phyloP scores from a whole-genome alignment of 2,113 vertebrate genomes.

The Marmota flaviventris region DNA sequence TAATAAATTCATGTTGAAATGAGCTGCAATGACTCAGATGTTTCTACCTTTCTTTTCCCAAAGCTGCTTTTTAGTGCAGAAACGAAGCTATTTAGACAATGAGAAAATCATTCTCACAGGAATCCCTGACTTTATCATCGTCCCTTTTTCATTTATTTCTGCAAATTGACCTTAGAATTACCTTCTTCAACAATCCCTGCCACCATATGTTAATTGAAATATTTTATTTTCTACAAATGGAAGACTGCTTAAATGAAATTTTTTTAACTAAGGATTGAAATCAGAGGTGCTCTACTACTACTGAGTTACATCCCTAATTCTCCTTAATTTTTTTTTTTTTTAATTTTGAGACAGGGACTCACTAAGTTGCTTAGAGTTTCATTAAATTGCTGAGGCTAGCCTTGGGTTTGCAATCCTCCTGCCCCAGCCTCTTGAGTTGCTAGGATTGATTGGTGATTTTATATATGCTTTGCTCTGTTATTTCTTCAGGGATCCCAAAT shows the following conservation, averaged over 20 bases:
- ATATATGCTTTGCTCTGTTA: neutral
- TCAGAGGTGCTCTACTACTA: too few relatives aligned
- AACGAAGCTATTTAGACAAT: neutral
- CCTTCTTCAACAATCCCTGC: neutral
- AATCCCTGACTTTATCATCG: too few relatives aligned
- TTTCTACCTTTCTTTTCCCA: neutral
- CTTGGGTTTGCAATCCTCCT: too few relatives aligned
- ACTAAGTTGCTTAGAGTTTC: too few relatives aligned
- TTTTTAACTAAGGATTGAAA: too few relatives aligned
- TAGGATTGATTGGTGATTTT: neutral
- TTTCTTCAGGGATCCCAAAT: neutral
- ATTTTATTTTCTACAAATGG: neutral
- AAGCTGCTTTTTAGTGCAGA: neutral
- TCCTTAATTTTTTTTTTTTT: too few relatives aligned
- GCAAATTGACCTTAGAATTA: neutral
- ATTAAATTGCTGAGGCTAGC: too few relatives aligned
- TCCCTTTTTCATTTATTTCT: neutral
- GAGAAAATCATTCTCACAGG: neutral
- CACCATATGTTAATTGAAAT: neutral
- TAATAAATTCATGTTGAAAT: neutral
- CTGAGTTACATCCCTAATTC: too few relatives aligned
- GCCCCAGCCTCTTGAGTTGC: too few relatives aligned
- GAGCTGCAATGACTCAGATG: neutral
- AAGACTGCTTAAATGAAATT: neutral
- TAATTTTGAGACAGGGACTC: too few relatives aligned